Percentiles rank a stretch among this genome's conserved stretches.
phyloP scores from a whole-genome alignment of 2,888 invertebrate species.

The Deilephila porcellus region DNA sequence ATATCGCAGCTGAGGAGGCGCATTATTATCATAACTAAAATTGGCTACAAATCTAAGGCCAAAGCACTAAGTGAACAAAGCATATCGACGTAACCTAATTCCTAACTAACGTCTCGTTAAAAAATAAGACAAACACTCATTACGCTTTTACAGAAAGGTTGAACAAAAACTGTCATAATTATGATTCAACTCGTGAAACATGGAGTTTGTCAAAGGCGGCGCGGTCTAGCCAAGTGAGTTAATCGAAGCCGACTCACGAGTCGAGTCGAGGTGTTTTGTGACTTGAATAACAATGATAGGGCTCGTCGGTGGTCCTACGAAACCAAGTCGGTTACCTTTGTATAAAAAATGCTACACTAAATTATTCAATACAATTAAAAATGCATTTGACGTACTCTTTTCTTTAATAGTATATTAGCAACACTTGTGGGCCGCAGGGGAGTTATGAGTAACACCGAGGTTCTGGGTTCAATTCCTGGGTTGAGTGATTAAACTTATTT shows the following conservation, averaged over 20 bases:
- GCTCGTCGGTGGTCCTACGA: neutral
- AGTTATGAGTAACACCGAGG: too few species aligned
- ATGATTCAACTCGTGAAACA: constrained; percentile 26
- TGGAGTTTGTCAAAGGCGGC: constrained; percentile 24
- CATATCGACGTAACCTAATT: neutral
- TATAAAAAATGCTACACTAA: neutral
- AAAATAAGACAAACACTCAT: constrained; percentile 1
- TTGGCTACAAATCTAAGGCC: too few species aligned
- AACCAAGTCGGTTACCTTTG: neutral
- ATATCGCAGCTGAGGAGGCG: too few species aligned
- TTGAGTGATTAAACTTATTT: too few species aligned
- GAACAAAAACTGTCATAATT: constrained; percentile 8
- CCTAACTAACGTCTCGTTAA: neutral
- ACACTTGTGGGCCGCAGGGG: too few species aligned
- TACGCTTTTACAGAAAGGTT: constrained; percentile 8
- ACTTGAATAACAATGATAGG: constrained; percentile 28
- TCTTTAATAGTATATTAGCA: too few species aligned
- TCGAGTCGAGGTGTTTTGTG: constrained; percentile 11
- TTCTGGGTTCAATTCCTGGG: too few species aligned
- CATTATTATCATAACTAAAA: too few species aligned
- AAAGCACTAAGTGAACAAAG: too few species aligned
- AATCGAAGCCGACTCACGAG: constrained; percentile 28
- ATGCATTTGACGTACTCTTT: too few species aligned
- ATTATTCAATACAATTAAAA: neutral
- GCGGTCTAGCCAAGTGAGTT: constrained; percentile 19